These are phyloP conservation scores for Forbesichthys papilliferus DNA, from an alignment of 2,113 vertebrate genomes.

Conservation along the genomic window DNA sequence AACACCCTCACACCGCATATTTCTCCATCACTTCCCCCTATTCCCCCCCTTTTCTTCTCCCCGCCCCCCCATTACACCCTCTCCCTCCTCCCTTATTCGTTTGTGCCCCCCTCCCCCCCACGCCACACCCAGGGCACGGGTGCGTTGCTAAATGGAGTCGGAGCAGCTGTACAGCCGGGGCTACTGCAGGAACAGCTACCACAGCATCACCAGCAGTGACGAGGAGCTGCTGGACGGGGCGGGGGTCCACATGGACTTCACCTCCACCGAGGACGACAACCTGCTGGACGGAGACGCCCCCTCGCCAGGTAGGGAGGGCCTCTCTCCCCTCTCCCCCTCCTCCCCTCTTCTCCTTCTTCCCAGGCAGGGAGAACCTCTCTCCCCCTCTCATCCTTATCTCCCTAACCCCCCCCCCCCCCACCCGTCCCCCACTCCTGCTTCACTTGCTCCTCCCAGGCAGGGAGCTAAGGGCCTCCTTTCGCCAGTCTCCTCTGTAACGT, in stretches of 20 bases:
- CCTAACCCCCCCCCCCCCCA: too few species aligned
- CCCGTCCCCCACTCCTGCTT: too few species aligned
- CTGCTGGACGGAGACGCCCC: conserved; percentile 93
- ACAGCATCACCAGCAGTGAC: conserved; percentile 98
- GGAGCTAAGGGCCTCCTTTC: not conserved
- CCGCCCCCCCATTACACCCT: too few species aligned
- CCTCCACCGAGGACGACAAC: conserved; percentile 98
- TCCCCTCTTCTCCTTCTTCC: too few species aligned
- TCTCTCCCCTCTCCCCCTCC: not conserved
- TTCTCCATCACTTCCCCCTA: conserved; percentile 22
- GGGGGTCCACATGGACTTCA: conserved; percentile 97
- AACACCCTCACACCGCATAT: conserved; percentile 38
- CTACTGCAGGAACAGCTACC: conserved; percentile 97
- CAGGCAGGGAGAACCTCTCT: too few species aligned
- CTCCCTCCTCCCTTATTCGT: not conserved
- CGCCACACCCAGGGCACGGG: conserved; percentile 71
- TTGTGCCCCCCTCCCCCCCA: not conserved
- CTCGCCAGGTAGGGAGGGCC: conserved; percentile 81
- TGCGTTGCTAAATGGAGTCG: conserved; percentile 97
- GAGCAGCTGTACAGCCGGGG: conserved; percentile 97
- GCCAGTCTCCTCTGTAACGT: too few species aligned
- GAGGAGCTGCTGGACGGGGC: conserved; percentile 97
- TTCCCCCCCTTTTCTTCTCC: not conserved
- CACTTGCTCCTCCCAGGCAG: not conserved
- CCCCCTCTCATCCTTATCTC: too few species aligned